Conservation (phyloP, 2,113 vertebrate genomes). For the Centropus unirufus region DNA sequence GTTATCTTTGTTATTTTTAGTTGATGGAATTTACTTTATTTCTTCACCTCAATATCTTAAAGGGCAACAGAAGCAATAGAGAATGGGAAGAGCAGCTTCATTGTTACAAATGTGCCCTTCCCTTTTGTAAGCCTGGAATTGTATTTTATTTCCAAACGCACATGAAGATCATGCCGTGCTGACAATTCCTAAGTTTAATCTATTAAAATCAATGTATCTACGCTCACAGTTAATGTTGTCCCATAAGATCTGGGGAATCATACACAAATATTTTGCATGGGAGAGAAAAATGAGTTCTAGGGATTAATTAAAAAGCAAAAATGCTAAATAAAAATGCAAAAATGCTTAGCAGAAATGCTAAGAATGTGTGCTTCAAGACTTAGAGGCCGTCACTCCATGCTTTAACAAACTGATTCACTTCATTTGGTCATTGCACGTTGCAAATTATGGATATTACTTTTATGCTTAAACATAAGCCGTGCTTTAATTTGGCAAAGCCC, state of each 20-base stretch:
- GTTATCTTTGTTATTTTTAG: conserved; percentile 66
- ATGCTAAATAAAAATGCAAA: background rate
- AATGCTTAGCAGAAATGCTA: too few relatives aligned
- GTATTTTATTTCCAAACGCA: background rate
- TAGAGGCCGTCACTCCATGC: too few relatives aligned
- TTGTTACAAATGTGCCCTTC: background rate
- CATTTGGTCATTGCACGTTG: too few relatives aligned
- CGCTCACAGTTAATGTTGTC: background rate
- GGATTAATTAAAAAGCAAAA: background rate
- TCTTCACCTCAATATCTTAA: conserved; percentile 69
- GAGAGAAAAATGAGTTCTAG: background rate
- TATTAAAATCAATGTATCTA: background rate
- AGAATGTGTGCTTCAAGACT: too few relatives aligned
- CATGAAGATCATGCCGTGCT: background rate
- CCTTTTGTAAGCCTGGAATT: background rate
- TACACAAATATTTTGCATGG: background rate
- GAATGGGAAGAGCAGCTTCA: conserved; percentile 9
- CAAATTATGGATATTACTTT: too few relatives aligned
- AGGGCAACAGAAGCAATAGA: conserved; percentile 49
- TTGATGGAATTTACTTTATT: conserved; percentile 63
- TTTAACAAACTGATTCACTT: too few relatives aligned
- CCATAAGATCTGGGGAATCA: background rate
- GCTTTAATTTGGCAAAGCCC: background rate
- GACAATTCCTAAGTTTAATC: background rate
- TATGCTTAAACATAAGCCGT: too few relatives aligned